Evolutionary conservation across 2,113 vertebrate genomes (phyloP).

Genomic region (Nanorana parkeri): DNA sequence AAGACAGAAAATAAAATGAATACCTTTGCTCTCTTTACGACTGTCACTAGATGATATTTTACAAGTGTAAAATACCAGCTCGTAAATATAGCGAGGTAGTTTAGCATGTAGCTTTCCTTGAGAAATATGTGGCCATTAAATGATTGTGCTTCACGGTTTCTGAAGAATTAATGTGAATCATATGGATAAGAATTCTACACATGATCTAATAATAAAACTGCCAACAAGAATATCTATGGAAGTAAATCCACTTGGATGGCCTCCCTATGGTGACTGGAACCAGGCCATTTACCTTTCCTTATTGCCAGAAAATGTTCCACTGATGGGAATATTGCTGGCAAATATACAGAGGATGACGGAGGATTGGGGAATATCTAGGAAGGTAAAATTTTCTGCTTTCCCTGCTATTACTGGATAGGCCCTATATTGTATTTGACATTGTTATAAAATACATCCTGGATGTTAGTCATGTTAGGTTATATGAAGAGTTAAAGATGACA

Average conservation of each 20-base stretch:
- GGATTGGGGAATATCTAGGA: too few relatives aligned
- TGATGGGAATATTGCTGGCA: too few relatives aligned
- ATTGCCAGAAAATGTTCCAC: too few relatives aligned
- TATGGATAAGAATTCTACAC: background rate
- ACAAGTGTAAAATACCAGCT: background rate
- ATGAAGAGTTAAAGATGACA: too few relatives aligned
- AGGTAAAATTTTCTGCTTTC: too few relatives aligned
- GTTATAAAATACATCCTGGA: too few relatives aligned
- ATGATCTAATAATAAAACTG: background rate
- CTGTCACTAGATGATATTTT: background rate
- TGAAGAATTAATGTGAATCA: background rate
- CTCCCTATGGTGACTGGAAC: background rate
- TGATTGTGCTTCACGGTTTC: background rate
- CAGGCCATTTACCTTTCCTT: background rate
- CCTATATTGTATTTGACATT: too few relatives aligned
- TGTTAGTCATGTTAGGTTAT: too few relatives aligned
- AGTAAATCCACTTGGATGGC: constrained; percentile 1
- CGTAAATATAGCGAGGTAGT: background rate
- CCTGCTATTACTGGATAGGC: too few relatives aligned
- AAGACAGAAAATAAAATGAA: constrained; percentile 38
- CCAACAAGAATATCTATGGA: background rate
- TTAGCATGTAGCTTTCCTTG: background rate
- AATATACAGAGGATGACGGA: too few relatives aligned
- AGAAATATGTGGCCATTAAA: background rate
- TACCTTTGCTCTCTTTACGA: constrained; percentile 26